Base-by-base conservation (phyloP, 2,797 vertebrate genomes). In the Nasua narica region DNA sequence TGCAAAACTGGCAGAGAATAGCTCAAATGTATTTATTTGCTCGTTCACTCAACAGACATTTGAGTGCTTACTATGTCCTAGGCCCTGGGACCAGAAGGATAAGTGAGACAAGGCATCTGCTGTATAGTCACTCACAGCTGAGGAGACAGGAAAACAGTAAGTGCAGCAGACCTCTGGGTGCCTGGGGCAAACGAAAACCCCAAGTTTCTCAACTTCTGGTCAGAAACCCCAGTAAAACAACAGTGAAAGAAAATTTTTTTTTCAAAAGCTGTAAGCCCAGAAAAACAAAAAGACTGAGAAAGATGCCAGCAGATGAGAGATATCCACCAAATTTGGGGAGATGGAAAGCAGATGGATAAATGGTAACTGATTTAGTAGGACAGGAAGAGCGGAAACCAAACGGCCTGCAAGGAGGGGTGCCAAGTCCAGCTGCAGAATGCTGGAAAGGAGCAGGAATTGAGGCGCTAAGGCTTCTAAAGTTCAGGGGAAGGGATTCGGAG, bases 1-100 rank as follows among this genome's bases (percentile, higher is more conserved):
- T 87, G 54, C 90, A 46, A 92, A 97, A 84, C 78, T 95, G 97
- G 97, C 92, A 97, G 93, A 97, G 91, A 96, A 65, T 95, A 95
- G n/a, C 29, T 93, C 46, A 62, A 32, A 40, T 69, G 14, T 79
- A 84, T 81, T 76, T 87, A 85, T 48, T 93, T 18, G 29, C 29
- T 67, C n/a, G 14, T 35, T 92, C 52, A 81, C 10, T 62, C 70
- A 76, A 76, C 52, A 94, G 70, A 48, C 46, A 78, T 48, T 23
- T 69, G 13, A 87, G 29, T 32, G 58, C 16, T 65, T 70, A 60
- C 29, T 65, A 37, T 54, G 72, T 94, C 18, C 35, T 62, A 10
- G 48, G 21, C 7, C 58, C 78, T 48, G 37, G 65, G 56, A 87
- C 58, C 18, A 43, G 4, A 65, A 74, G 74, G 83, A 37, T 25